Evolutionary conservation across 2,113 vertebrate genomes (phyloP).

Genomic region (Ophthalmolycus amberensis): DNA sequence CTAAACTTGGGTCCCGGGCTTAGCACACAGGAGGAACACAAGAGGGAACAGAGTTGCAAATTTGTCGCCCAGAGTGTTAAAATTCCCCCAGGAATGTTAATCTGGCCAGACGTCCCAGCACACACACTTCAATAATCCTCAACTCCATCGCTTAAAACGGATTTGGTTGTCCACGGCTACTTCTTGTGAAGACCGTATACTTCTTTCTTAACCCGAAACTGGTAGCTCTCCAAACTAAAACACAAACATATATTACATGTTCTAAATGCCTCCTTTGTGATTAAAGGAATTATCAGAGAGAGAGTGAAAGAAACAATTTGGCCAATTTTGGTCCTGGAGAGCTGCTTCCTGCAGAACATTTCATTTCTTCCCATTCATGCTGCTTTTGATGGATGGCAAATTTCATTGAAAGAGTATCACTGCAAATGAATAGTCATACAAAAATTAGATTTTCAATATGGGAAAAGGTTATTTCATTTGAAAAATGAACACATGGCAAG

Average conservation of each 20-base stretch:
- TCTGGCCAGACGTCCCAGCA: slow-evolving; percentile 73
- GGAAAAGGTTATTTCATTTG: neutral
- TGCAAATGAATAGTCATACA: neutral
- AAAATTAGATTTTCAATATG: slow-evolving; percentile 24
- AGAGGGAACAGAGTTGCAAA: slow-evolving; percentile 83
- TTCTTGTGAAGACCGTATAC: slow-evolving; percentile 24
- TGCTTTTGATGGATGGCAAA: slow-evolving; percentile 33
- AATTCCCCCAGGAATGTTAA: slow-evolving; percentile 90
- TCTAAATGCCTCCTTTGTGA: neutral
- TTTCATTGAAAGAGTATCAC: neutral
- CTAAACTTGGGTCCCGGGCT: slow-evolving; percentile 74
- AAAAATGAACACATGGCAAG: neutral
- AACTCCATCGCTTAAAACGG: slow-evolving; percentile 62
- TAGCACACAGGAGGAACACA: slow-evolving; percentile 78
- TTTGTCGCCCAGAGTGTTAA: slow-evolving; percentile 88
- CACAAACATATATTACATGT: neutral
- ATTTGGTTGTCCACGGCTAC: slow-evolving; percentile 59
- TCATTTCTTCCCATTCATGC: slow-evolving; percentile 28
- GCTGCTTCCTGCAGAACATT: slow-evolving; percentile 6
- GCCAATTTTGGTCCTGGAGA: neutral
- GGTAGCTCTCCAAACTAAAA: slow-evolving; percentile 14
- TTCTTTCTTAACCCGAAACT: slow-evolving; percentile 5
- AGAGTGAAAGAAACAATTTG: neutral
- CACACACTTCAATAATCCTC: slow-evolving; percentile 79
- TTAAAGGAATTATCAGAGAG: slow-evolving; percentile 13